Base-by-base conservation (phyloP, 2,113 vertebrate genomes). In the Ptyas mucosa region DNA sequence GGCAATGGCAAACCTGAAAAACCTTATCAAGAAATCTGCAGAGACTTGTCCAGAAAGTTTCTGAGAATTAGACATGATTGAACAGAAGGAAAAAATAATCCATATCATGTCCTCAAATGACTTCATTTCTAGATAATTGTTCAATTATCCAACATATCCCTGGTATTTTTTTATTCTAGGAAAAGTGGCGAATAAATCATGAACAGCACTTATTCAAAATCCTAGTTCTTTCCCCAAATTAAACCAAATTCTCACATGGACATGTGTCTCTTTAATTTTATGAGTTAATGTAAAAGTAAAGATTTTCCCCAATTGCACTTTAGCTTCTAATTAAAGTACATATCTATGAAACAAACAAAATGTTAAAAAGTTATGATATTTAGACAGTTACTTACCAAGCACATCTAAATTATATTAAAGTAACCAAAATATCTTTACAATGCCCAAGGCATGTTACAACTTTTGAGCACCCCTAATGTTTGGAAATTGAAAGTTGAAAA, bases 51-150 rank as follows among this genome's bases (percentile, higher is more conserved):
- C 29, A 69, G 64, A n/a, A 69, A 69, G 29, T 69, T 5, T 69
- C 29, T n/a, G 64, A 34, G 29, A 69, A 69, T 69, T n/a, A 69
- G 29, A 69, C 5, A 69, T n/a, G 12, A 34, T 15, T 69, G 64
- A 69, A 69, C 12, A 69, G 29, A 69, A 69, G 26, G 12, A 69
- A 69, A 69, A 69, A 69, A 15, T n/a, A 69, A 85, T 0, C 1
- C 57, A 11, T 0, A 15, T 1, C 3, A 3, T 0, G 8, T 18
- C 53, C 6, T 5, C 49, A 64, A 55, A 21, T 0, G 43, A 85
- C 1, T 0, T 12, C 7, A 15, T 5, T 8, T 52, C 21, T n/a
- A 0, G 24, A 20, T 86, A 0, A 9, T 49, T 5, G 0, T 0
- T 0, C 0, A n/a, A 85, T 3, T 12, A 1, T 0, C 0, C 21